Base-by-base conservation (phyloP, 2,797 vertebrate species). In the Pangasius larnaudii region DNA sequence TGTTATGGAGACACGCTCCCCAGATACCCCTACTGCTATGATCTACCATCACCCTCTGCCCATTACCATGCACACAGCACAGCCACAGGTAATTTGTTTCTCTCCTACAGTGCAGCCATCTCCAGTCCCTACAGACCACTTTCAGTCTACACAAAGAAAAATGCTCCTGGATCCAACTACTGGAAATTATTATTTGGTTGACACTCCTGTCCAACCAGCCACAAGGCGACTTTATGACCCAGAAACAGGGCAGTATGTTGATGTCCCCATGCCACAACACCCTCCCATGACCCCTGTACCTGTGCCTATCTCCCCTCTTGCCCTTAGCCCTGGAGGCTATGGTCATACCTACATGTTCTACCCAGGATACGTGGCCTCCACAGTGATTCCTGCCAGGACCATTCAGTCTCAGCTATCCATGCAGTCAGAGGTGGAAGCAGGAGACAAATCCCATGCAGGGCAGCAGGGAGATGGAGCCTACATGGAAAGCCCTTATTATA, bases 151-250 rank as follows among this genome's bases (percentile, higher is more conserved):
- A 1, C 98, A 99, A 94, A 96, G 97, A 86, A 98, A 98, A 92
- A 96, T 99, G 97, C 96, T 99, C 65, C 94, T 99, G 93, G 98
- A 99, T 92, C 97, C 98, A 65, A 97, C 96, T 63, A 99, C 98
- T 0, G 98, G 98, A 59, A 98, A 96, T 92, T 99, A 97, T 92
- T 99, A 99, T 91, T 93, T 99, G 89, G 98, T 99, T 86, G 98
- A 99, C 92, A 96, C 98, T 0, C 98, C 98, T 0, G 92, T 98
- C 39, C 97, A 96, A 90, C 97, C 96, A 0, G 77, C 96, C 86
- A 98, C 97, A 84, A 96, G 95, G 78, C 96, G 98, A 65, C 97
- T 99, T 6, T 99, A 98, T 87, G 98, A 99, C 92, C 98, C 98
- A 0, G 98, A 99, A 92, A 99, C 98, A 0, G 97, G 98, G 13